Percentiles rank a stretch among this genome's conserved stretches.
Evolutionary conservation across 2,888 invertebrate genomes (phyloP).

Genomic region (Drosophila mettleri): DNA sequence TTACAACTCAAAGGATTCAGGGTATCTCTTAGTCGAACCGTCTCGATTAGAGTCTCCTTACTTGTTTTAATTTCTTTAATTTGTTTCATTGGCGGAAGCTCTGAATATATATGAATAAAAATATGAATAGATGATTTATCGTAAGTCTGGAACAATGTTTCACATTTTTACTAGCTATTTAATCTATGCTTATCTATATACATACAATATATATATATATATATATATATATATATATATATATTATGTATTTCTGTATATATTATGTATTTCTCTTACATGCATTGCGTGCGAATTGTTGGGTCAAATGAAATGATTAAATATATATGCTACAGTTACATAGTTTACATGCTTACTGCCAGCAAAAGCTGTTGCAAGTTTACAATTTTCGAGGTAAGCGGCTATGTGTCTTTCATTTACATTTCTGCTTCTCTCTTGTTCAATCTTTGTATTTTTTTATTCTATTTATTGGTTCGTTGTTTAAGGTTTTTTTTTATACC

Average conservation of each 20-base stretch:
- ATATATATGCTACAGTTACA: constrained; percentile 69
- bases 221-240: constrained; percentile 20
- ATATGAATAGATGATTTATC: constrained; percentile 57
- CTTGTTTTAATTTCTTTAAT: no score
- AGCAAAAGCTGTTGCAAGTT: constrained; percentile 82
- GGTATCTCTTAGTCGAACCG: no score
- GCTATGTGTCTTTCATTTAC: constrained; percentile 40
- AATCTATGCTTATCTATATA: constrained; percentile 14
- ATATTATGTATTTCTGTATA: constrained; percentile 48
- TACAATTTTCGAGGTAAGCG: constrained; percentile 83
- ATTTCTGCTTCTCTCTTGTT: constrained; percentile 8
- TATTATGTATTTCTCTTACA: constrained; percentile 74
- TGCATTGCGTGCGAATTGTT: constrained; percentile 76
- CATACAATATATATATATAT: constrained; percentile 10
- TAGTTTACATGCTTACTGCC: constrained; percentile 82
- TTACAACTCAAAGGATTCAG: no score
- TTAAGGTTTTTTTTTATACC: no score
- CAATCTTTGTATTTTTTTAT: constrained; percentile 29
- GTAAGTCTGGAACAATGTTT: constrained; percentile 55
- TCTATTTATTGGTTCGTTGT: constrained; percentile 39
- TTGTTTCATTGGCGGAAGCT: no score
- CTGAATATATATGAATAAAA: no score
- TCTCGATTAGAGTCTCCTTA: no score
- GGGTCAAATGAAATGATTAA: constrained; percentile 58
- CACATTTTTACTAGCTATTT: no score